Base-by-base conservation (phyloP, 2,797 vertebrate genomes). In the Sebastes taczanowskii region DNA sequence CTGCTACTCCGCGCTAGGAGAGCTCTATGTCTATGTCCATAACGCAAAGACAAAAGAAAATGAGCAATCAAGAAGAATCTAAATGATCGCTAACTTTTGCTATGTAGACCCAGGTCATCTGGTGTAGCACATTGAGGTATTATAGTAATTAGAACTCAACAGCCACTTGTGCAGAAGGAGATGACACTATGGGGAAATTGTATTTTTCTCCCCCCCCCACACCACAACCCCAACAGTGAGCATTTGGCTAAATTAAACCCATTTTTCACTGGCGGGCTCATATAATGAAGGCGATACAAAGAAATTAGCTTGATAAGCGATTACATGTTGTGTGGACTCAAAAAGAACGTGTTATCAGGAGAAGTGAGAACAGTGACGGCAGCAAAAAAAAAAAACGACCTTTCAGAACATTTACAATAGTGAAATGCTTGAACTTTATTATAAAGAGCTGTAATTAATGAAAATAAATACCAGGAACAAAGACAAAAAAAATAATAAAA, bases 241-340 rank as follows among this genome's bases (percentile, higher is more conserved):
- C 85, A 89, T 93, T 94, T 92, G 86, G 89, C 91, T 89, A 96
- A 95, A 96, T 96, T 95, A 96, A 96, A 96, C 88, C 87, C 91
- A 94, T 95, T 94, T 93, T 94, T 96, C 94, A 95, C 79, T 90
- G 81, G 82, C 72, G 86, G 82, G 74, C 91, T 92, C 85, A 80
- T 86, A 92, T 93, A 90, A 94, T 85, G 89, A 92, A 79, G 87
- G 83, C 89, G 88, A 94, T 90, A 90, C 88, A 95, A 84, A 87
- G 89, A 91, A 94, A 93, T 93, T 78, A 85, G 88, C 89, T 85
- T 89, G 82, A 90, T 90, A 91, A 92, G 89, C 77, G 34, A 91
- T 91, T 91, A 91, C 78, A 92, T 76, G 86, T 82, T 74, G 87
- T 82, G 80, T 71, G 78, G 84, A 89, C 77, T 85, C 69, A 79